A percentile compares a stretch with the other conserved stretches of the same genome.
These are phyloP conservation scores for Sakesphorus luctuosus DNA, from an alignment of 2,113 vertebrate genomes.

Conservation along the genomic window DNA sequence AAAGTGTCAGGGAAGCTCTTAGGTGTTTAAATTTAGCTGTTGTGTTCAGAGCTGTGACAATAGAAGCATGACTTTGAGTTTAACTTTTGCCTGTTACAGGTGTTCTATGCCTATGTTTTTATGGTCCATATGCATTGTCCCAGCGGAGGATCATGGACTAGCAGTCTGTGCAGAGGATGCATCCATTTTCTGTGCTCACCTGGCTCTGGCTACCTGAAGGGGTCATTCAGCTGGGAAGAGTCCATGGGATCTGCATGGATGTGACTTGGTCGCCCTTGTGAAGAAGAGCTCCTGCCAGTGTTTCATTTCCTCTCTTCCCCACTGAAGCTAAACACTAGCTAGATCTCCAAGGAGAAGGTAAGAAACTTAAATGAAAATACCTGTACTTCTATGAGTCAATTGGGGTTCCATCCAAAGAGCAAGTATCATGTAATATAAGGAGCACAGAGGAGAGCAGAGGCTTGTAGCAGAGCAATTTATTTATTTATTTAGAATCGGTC, in stretches of 20 bases:
- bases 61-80: not conserved
- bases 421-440: not conserved
- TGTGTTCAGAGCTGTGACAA: not conserved
- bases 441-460: not conserved
- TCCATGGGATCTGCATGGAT: not conserved
- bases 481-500: not conserved
- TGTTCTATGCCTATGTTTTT: not conserved
- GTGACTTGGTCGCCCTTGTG: not conserved
- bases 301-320: not conserved
- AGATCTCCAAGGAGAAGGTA: not conserved
- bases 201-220: not conserved
- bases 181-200: not conserved
- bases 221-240: not conserved
- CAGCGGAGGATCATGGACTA: not conserved
- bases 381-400: not conserved
- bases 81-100: not conserved
- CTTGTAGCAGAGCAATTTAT: not conserved
- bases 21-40: not conserved
- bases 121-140: not conserved
- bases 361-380: not conserved
- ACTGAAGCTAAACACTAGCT: not conserved
- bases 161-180: not conserved
- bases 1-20: not conserved
- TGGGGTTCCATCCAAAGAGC: not conserved
- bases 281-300: not conserved